Base-by-base conservation (phyloP, 2,888 invertebrate species). In the Lasioglossum malachurum region DNA sequence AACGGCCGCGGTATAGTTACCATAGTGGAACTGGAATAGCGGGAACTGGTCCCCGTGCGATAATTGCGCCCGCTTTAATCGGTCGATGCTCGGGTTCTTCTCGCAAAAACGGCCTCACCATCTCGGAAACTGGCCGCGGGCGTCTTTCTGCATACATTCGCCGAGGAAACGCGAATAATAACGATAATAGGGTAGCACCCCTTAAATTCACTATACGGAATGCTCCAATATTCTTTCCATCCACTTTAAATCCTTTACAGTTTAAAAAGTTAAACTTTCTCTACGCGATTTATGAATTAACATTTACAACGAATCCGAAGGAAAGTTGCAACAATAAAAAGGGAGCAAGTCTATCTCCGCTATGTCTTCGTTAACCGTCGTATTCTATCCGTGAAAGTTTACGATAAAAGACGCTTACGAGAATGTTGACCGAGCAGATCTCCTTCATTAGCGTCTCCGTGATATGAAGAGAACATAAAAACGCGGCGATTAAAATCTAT, bases 1-100 rank as follows among this genome's bases (percentile, higher is more conserved):
- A 94, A 94, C 86, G 35, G 27, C 31, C 67, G 82, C 78, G 79
- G 53, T 53, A n/a, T 53, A 53, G 53, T 53, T 53, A 53, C 53
- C 72, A 44, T 83, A 85, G 92, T 87, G 91, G 92, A 94, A 94
- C 94, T 94, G 94, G 93, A 94, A 94, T 94, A 94, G 92, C 94
- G 93, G 94, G 92, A 94, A 93, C 94, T 94, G 93, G 93, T 93
- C 92, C 93, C 89, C 86, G 90, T 88, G 90, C 91, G 89, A 93
- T 93, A 93, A 94, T 94, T 93, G 90, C 93, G 90, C 84, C 84
- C 87, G 91, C 90, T 85, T 85, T 92, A 92, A 93, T 93, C 93
- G 92, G 91, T 91, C 91, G 92, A 88, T 83, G 85, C 75, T 79
- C 76, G 91, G 88, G 91, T 88, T 90, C 91, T 91, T 89, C 90